A percentile compares a stretch with the other conserved stretches of the same genome.
Evolutionary conservation across 2,797 vertebrate species (phyloP).

Genomic region (Varecia variegata): DNA sequence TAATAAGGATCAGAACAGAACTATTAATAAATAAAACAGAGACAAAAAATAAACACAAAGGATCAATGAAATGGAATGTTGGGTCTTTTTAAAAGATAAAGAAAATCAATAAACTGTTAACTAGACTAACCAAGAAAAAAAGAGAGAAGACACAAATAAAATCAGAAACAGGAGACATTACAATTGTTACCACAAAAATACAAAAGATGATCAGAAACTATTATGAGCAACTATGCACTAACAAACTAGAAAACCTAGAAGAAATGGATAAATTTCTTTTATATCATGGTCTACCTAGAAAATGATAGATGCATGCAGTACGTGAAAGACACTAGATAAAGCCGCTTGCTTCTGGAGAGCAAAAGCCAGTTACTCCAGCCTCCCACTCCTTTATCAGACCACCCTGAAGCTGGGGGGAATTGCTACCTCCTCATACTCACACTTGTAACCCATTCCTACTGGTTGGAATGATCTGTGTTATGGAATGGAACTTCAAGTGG

Average conservation of each 20-base stretch:
- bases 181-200: neutral
- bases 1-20: neutral
- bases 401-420: neutral
- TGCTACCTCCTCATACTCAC: neutral
- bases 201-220: neutral
- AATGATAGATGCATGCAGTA: neutral
- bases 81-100: neutral
- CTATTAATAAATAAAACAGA: neutral
- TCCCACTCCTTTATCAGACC: neutral
- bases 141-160: neutral
- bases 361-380: neutral
- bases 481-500: neutral
- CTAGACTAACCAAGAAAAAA: neutral
- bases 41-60: neutral
- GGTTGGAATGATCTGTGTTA: neutral
- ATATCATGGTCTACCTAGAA: neutral
- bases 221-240: neutral
- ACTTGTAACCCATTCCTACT: neutral
- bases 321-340: neutral
- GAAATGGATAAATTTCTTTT: neutral
- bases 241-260: neutral
- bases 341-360: neutral
- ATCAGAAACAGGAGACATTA: neutral
- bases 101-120: neutral
- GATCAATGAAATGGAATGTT: neutral